Evolutionary conservation across 1,140 invertebrate species (phyloP), one percentile per base, ranked within the genome.

Genomic region (Drosophila leontia): DNA sequence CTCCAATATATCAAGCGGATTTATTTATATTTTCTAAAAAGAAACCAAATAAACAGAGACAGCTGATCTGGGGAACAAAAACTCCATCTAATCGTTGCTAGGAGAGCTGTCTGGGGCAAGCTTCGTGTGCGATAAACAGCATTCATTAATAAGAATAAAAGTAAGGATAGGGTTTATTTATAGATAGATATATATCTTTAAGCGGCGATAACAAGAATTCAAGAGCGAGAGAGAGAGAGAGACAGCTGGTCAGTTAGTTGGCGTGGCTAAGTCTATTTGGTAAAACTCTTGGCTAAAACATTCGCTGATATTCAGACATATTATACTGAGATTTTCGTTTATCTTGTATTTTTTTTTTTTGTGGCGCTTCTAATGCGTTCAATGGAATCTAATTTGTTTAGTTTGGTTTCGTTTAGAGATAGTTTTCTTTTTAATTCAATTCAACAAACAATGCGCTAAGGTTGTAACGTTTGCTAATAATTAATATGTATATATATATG

Each of bases 361-460:
- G 13, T 56, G 35, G 61, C 42, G 68, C 68, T 37, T 41, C 68
- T 70, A 71, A 67, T 67, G 63, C 64, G 35, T 39, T 68, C 64
- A 35, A 48, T 71, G 67, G 67, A 59, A 59, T 72, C 67, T 72
- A 59, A 55, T 68, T 62, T 58, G 50, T 17, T 57, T 48, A 47
- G 37, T 37, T 62, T 63, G 47, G 35, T 65, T 69, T 85, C 45
- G 59, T 76, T 80, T 60, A 58, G 60, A 63, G 60, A 63, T 53
- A 60, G 41, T 80, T 50, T 50, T 15, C 7, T 29, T 51, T 34
- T 82, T 17, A 68, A 81, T 75, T 88, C 75, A 64, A 59, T 83
- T 74, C 67, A 87, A 88, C 82, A 84, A 84, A 84, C 82, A 82
- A 86, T 87, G 83, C 77, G 79, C 82, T 87, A 87, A 78, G 81